A percentile compares a stretch with the other conserved stretches of the same genome.
Evolutionary conservation across 2,888 invertebrate species (phyloP).

Genomic region (Cotesia congregata): DNA sequence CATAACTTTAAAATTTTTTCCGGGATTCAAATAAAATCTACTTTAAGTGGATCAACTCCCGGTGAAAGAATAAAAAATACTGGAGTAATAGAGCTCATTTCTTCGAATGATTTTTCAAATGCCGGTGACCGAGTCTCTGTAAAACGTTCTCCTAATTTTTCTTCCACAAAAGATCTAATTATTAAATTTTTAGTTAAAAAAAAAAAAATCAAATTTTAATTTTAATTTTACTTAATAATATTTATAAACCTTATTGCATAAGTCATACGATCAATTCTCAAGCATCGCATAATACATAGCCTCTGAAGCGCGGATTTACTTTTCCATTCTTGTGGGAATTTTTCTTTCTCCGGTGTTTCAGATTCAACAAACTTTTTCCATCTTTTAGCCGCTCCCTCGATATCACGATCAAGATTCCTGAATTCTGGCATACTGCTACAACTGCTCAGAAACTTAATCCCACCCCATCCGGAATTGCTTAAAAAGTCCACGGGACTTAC

Average conservation of each 20-base stretch:
- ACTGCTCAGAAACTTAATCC: constrained; percentile 81
- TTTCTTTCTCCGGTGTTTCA: constrained; percentile 93
- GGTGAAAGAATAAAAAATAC: constrained; percentile 95
- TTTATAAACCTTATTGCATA: constrained; percentile 82
- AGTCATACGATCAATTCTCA: constrained; percentile 94
- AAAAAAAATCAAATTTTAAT: neutral
- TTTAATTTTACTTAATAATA: neutral
- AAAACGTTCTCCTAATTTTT: constrained; percentile 87
- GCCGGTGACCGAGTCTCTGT: constrained; percentile 84
- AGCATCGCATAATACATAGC: constrained; percentile 91
- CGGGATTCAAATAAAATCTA: constrained; percentile 54
- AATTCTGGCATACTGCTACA: constrained; percentile 82
- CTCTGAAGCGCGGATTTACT: constrained; percentile 87
- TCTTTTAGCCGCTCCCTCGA: constrained; percentile 90
- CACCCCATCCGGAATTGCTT: constrained; percentile 84
- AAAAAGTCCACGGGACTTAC: constrained; percentile 88
- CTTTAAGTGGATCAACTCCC: constrained; percentile 93
- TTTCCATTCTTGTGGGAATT: constrained; percentile 97
- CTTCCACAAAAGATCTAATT: constrained; percentile 85
- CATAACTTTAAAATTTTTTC: too few species aligned
- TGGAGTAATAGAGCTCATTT: constrained; percentile 87
- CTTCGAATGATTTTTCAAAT: constrained; percentile 88
- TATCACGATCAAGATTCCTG: constrained; percentile 88
- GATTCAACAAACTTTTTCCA: constrained; percentile 95
- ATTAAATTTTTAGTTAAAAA: neutral